Conservation (phyloP, 2,888 invertebrate genomes). For the Ypsolopha scabrella region DNA sequence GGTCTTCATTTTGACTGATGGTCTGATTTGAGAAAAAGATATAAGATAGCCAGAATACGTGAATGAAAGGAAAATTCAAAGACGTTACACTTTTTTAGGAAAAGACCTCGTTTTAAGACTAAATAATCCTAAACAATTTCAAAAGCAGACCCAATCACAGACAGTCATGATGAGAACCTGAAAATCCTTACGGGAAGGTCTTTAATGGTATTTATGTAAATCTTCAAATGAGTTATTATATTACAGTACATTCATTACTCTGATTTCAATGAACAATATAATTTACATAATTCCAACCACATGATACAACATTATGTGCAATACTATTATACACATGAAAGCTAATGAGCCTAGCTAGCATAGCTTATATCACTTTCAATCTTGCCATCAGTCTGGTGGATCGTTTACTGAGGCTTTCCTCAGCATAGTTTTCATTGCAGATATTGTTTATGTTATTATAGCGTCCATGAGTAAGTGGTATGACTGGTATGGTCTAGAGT, state of each 20-base stretch:
- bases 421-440: conserved; percentile 23
- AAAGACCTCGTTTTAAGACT: no score
- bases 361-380: conserved; percentile 52
- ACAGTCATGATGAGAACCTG: no score
- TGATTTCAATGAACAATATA: not conserved
- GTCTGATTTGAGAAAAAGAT: no score
- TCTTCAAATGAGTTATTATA: not conserved
- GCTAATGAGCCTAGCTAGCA: conserved; percentile 21
- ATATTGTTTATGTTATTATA: conserved; percentile 31
- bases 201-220: not conserved
- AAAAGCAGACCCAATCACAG: no score
- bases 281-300: not conserved
- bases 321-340: conserved; percentile 2
- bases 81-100: no score
- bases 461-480: conserved; percentile 23
- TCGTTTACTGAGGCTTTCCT: conserved; percentile 39
- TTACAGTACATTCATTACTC: not conserved
- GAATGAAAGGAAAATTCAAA: no score
- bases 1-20: no score
- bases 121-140: no score
- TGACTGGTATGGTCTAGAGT: conserved; percentile 30
- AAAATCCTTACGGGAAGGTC: no score
- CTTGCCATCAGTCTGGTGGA: conserved; percentile 35
- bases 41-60: no score
- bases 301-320: not conserved